These are phyloP conservation scores for Clarias magur DNA, from an alignment of 2,113 vertebrate genomes.

Conservation along the genomic window DNA sequence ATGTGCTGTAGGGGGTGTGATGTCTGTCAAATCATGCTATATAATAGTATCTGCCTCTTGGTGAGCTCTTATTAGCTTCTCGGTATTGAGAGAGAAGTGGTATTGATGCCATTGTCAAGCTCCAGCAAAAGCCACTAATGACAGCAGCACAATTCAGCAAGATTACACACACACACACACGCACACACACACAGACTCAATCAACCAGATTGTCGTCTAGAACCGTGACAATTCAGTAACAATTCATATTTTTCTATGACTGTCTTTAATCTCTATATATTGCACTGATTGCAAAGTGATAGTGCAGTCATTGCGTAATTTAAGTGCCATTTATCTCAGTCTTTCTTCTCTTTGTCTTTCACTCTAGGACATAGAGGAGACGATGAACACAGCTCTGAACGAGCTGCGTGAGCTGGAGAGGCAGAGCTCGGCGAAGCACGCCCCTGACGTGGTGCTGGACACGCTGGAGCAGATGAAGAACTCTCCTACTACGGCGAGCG, in stretches of 20 bases:
- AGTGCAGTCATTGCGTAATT: background rate
- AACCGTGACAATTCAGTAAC: background rate
- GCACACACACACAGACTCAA: background rate
- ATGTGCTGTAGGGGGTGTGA: background rate
- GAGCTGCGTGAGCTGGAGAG: conserved; percentile 95
- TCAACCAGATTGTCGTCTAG: background rate
- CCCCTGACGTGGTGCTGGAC: conserved; percentile 95
- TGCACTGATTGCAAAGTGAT: background rate
- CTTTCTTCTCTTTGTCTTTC: conserved; percentile 11
- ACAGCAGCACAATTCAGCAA: background rate
- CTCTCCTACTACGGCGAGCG: conserved; percentile 74
- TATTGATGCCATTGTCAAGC: background rate
- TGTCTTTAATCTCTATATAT: background rate
- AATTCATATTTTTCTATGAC: background rate
- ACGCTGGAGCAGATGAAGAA: conserved; percentile 90
- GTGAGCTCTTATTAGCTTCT: conserved; percentile 15
- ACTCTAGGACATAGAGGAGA: conserved; percentile 94
- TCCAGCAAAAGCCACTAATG: background rate
- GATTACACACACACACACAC: background rate
- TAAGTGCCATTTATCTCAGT: background rate
- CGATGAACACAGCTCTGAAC: conserved; percentile 95
- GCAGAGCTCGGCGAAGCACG: conserved; percentile 92
- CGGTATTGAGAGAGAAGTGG: conserved; percentile 14
- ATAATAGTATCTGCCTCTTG: conserved; percentile 8
- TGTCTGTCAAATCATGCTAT: background rate